Percentiles rank a stretch among this genome's conserved stretches.
phyloP scores from a whole-genome alignment of 1,140 invertebrate genomes.

The Myzus persicae region DNA sequence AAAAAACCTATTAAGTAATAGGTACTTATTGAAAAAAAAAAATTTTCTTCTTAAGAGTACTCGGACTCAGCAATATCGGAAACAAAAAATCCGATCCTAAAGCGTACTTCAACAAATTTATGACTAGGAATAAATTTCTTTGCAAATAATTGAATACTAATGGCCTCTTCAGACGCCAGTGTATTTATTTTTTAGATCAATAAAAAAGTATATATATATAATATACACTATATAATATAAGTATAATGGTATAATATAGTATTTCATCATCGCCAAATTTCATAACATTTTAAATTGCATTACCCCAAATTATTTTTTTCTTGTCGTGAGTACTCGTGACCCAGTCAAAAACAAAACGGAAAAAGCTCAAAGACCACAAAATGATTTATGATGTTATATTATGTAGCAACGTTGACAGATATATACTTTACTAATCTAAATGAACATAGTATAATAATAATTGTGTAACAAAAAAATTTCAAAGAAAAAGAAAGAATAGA shows the following conservation, averaged over 20 bases:
- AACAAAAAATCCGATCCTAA: background rate
- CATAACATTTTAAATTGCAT: conserved; percentile 31
- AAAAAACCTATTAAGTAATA: background rate
- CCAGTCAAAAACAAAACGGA: conserved; percentile 4
- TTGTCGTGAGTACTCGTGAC: conserved; percentile 47
- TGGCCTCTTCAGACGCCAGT: background rate
- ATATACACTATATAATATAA: background rate
- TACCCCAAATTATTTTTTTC: background rate
- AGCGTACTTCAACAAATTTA: background rate
- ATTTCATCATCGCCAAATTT: conserved; percentile 41
- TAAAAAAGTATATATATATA: background rate
- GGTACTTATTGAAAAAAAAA: background rate
- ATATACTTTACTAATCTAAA: background rate
- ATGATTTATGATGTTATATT: conserved; percentile 50
- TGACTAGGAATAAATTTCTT: background rate
- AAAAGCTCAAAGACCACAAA: conserved; percentile 51
- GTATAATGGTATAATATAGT: background rate
- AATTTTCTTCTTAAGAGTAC: too few species aligned
- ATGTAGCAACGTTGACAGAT: background rate
- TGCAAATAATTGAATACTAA: background rate
- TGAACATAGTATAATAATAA: background rate
- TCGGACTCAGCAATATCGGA: background rate
- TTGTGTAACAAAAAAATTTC: conserved; percentile 14
- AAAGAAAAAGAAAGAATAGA: background rate
- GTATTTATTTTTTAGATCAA: background rate